A percentile compares a stretch with the other conserved stretches of the same genome.
phyloP scores from a whole-genome alignment of 2,888 invertebrate genomes.

The Trichopoda pennipes region DNA sequence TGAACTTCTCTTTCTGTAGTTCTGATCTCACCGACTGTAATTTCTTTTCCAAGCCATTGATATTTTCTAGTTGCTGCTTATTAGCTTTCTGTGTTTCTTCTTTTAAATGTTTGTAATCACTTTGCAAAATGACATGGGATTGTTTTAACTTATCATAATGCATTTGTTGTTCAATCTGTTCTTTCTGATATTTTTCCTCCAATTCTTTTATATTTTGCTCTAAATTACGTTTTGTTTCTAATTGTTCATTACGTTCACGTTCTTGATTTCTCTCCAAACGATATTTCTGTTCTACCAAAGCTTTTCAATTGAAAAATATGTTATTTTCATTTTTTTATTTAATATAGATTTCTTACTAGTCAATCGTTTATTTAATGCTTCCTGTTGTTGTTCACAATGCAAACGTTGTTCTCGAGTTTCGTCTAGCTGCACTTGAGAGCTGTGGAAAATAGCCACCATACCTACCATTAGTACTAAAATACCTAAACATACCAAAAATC shows the following conservation, averaged over 20 bases:
- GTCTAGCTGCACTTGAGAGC: constrained; percentile 83
- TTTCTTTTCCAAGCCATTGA: constrained; percentile 81
- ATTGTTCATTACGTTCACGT: constrained; percentile 82
- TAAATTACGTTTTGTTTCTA: constrained; percentile 81
- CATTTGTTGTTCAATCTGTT: constrained; percentile 81
- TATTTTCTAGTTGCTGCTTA: constrained; percentile 81
- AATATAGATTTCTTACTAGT: constrained; percentile 81
- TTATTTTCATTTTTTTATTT: background rate
- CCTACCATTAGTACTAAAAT: constrained; percentile 82
- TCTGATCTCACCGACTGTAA: constrained; percentile 81
- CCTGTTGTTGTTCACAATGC: constrained; percentile 83
- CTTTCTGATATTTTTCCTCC: constrained; percentile 81
- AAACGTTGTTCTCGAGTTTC: constrained; percentile 82
- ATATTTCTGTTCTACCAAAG: constrained; percentile 83
- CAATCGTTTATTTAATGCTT: constrained; percentile 83
- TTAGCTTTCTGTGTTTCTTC: constrained; percentile 82
- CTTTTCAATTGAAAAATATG: constrained; percentile 75
- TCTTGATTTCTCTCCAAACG: constrained; percentile 83
- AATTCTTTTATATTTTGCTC: constrained; percentile 82
- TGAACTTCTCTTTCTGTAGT: constrained; percentile 79
- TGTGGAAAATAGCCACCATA: constrained; percentile 83
- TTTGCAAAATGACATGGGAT: constrained; percentile 82
- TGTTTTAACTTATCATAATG: constrained; percentile 83
- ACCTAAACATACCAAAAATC: constrained; percentile 83
- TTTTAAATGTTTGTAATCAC: constrained; percentile 82